Evolutionary conservation across 2,797 vertebrate genomes (phyloP).

Genomic region (Sphenopsis melanotis): DNA sequence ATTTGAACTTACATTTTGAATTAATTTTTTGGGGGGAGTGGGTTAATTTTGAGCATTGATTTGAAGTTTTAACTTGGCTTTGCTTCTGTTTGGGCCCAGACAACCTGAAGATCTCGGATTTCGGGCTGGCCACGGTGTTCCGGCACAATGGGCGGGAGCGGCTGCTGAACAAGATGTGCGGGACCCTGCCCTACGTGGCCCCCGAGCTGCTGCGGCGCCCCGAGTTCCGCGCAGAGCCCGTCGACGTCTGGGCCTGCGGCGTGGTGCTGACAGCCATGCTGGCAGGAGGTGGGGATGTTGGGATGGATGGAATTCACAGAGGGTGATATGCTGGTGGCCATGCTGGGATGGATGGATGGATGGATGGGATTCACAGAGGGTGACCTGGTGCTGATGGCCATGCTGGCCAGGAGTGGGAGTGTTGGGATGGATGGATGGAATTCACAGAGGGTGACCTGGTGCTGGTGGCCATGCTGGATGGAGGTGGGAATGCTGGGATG

Average conservation of each 20-base stretch:
- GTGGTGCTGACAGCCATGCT: slow-evolving; percentile 96
- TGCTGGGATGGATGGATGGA: too few species aligned
- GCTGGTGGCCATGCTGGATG: too few species aligned
- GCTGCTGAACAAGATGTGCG: slow-evolving; percentile 86
- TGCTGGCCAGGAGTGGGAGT: not conserved
- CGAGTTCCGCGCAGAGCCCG: slow-evolving; percentile 89
- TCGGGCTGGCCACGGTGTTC: slow-evolving; percentile 86
- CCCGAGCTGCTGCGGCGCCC: slow-evolving; percentile 87
- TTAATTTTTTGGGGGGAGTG: fast-evolving
- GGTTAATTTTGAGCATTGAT: fast-evolving
- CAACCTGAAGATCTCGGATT: slow-evolving; percentile 94
- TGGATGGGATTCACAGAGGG: too few species aligned
- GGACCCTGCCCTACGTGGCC: slow-evolving; percentile 93
- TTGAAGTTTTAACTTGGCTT: not conserved
- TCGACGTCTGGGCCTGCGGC: slow-evolving; percentile 94
- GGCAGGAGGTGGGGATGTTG: too few species aligned
- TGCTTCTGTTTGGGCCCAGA: not conserved
- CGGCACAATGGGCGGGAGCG: slow-evolving; percentile 88
- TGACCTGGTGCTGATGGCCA: too few species aligned
- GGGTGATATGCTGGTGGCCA: too few species aligned
- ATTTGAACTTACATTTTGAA: not conserved
- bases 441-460: not conserved
- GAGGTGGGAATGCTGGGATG: too few species aligned
- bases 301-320: too few species aligned
- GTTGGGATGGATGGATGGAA: not conserved